Conservation (phyloP, 1,140 invertebrate species). For the Bacillus rossius region DNA sequence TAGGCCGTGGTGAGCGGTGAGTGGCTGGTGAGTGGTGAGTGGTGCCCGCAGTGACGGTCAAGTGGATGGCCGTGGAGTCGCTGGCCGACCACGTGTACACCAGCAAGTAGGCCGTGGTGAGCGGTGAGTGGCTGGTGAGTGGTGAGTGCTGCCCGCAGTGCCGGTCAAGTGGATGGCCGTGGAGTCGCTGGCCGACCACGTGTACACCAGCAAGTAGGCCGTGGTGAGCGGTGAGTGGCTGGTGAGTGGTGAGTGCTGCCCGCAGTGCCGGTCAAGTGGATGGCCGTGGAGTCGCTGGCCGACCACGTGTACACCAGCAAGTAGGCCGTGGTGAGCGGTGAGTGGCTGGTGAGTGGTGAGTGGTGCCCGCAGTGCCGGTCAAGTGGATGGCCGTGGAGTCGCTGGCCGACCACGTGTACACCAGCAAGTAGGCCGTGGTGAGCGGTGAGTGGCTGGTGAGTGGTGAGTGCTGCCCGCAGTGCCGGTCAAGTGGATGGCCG, state of each 20-base stretch:
- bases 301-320: slow-evolving; percentile 87
- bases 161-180: slow-evolving; percentile 88
- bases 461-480: too few relatives aligned
- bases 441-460: slow-evolving; percentile 84
- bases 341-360: slow-evolving; percentile 82
- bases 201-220: slow-evolving; percentile 85
- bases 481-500: slow-evolving; percentile 86
- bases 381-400: slow-evolving; percentile 88
- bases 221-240: slow-evolving; percentile 89
- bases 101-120: slow-evolving; percentile 87
- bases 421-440: slow-evolving; percentile 87
- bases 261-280: slow-evolving; percentile 81
- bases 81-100: slow-evolving; percentile 84
- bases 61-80: slow-evolving; percentile 87
- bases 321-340: slow-evolving; percentile 89
- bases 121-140: slow-evolving; percentile 83
- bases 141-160: too few relatives aligned
- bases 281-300: slow-evolving; percentile 78
- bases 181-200: slow-evolving; percentile 78
- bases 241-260: too few relatives aligned
- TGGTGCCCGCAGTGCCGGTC: slow-evolving; percentile 72
- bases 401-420: slow-evolving; percentile 80
- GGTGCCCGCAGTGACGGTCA: slow-evolving; percentile 72
- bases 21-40: slow-evolving; percentile 79
- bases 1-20: slow-evolving; percentile 91